A percentile compares a stretch with the other conserved stretches of the same genome.
Evolutionary conservation across 53 echinoderm and acorn worm species (phyloP).

Genomic region (Echinarachnius parma): DNA sequence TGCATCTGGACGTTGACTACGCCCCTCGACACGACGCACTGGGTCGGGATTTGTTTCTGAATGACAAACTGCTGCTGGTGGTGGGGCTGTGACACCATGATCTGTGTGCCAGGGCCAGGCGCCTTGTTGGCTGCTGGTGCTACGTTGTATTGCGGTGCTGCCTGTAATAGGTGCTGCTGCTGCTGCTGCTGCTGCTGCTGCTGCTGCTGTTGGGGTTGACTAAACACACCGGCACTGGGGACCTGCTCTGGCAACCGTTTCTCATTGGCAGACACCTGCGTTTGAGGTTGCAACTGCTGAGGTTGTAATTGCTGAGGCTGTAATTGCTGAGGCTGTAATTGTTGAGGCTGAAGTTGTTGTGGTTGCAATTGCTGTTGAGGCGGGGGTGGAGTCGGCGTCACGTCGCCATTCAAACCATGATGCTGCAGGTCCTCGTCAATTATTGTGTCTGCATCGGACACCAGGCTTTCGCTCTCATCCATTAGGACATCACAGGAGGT

Average conservation of each 20-base stretch:
- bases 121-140: neutral
- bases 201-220: slow-evolving; percentile 20
- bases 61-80: slow-evolving; percentile 55
- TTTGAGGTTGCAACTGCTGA: slow-evolving; percentile 1
- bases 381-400: slow-evolving; percentile 1
- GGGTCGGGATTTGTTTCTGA: slow-evolving; percentile 30
- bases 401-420: slow-evolving; percentile 15
- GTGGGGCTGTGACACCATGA: slow-evolving; percentile 22
- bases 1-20: slow-evolving; percentile 39
- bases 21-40: slow-evolving; percentile 26
- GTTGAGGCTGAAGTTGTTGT: slow-evolving; percentile 16
- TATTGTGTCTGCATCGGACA: slow-evolving; percentile 17
- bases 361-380: slow-evolving; percentile 22
- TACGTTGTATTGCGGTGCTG: too few relatives aligned
- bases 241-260: slow-evolving; percentile 8
- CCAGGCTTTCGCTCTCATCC: slow-evolving; percentile 15
- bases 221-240: slow-evolving; percentile 14
- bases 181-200: slow-evolving; percentile 13
- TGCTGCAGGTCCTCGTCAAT: slow-evolving; percentile 40
- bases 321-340: slow-evolving; percentile 5
- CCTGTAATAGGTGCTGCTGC: neutral
- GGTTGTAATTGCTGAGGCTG: slow-evolving; percentile 22
- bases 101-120: neutral
- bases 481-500: slow-evolving; percentile 15
- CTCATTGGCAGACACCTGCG: neutral